Evolutionary conservation across 1,140 invertebrate species (phyloP), one percentile per base, ranked within the genome.

Genomic region (Hypothenemus hampei): DNA sequence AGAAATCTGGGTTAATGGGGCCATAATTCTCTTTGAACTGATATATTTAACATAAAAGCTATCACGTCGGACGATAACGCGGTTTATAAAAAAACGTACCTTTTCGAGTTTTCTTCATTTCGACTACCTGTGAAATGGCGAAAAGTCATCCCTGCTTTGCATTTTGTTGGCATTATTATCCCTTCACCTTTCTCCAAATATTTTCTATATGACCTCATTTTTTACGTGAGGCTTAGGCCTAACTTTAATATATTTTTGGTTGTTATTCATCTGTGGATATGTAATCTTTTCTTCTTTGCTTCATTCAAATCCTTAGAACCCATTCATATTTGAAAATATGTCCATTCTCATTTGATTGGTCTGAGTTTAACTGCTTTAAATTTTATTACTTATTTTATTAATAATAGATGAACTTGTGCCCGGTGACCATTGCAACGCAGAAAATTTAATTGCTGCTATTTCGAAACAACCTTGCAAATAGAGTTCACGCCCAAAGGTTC

Each of bases 101-200:
- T 11, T n/a, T n/a, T 53, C 6, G 37, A 24, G 41, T 53, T 43
- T 7, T 24, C 45, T 53, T 53, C 50, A 53, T 53, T 45, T 45
- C 29, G n/a, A 31, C 15, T 53, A 44, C 50, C 40, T 45, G 41
- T 19, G 50, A 44, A 53, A 45, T 18, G 40, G 37, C 22, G 23
- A 37, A 53, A 53, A 53, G 50, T 45, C 50, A 53, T 53, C 50
- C 50, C 50, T 45, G 50, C 50, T 53, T 53, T 53, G 40, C 50
- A 53, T 53, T 53, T 53, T 19, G 6, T 31, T 8, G 24, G 50
- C 40, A 11, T 52, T 53, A 53, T 53, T 53, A 53, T 53, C 50
- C 50, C 29, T 53, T 53, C 45, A 53, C 50, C 50, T 53, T 53
- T 53, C 45, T 45, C 40, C 21, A 31, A 49, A 53, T 40, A 44